phyloP scores from a whole-genome alignment of 2,888 invertebrate genomes.

The Eubasilissa splendida region DNA sequence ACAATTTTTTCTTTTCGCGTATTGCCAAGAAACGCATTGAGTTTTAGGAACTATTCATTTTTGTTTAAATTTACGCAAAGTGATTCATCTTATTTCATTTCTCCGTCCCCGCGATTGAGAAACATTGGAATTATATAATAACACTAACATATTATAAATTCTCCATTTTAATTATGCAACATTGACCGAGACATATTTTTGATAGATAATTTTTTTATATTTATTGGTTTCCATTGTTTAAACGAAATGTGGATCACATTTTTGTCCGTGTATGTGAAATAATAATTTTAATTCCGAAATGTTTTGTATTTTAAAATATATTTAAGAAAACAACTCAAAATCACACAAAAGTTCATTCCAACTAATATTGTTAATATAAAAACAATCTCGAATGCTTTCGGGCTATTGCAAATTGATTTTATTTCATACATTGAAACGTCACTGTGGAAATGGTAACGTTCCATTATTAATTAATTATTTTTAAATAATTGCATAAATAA shows the following conservation, averaged over 20 bases:
- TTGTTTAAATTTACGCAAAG: conserved; percentile 37
- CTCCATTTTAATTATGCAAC: conserved; percentile 13
- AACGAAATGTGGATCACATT: conserved; percentile 42
- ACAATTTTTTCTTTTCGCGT: conserved; percentile 25
- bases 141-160: conserved; percentile 23
- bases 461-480: conserved; percentile 52
- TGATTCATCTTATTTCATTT: conserved; percentile 18
- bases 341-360: conserved; percentile 46
- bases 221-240: conserved; percentile 55
- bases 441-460: conserved; percentile 2
- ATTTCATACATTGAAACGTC: conserved; percentile 47
- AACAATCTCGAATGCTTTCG: conserved; percentile 63
- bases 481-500: conserved; percentile 49
- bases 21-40: conserved; percentile 31
- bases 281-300: conserved; percentile 53
- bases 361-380: conserved; percentile 54
- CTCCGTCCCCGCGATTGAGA: conserved; percentile 11
- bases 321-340: conserved; percentile 37
- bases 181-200: conserved; percentile 56
- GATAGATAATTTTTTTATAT: conserved; percentile 46
- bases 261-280: conserved; percentile 53
- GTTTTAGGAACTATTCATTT: conserved; percentile 52
- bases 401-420: conserved; percentile 73
- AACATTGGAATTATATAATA: neutral
- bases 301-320: conserved; percentile 51